Conservation (phyloP, 2,797 vertebrate species). For the Pristis pectinata region DNA sequence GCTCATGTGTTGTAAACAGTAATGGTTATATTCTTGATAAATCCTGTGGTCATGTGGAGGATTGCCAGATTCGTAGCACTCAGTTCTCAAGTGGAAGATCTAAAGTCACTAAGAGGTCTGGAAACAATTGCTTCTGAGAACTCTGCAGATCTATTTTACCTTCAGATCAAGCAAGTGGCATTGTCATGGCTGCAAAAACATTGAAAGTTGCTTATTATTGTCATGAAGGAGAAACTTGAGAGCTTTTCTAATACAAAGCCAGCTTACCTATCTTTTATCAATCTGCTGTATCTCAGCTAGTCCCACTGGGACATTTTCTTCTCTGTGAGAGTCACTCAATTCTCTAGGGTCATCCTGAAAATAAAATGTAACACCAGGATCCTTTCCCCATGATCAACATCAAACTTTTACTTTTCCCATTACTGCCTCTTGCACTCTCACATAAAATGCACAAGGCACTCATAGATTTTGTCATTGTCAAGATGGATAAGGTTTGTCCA, state of each 20-base stretch:
- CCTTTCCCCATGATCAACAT: background rate
- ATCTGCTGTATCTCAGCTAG: background rate
- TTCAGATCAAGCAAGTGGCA: background rate
- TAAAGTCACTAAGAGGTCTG: background rate
- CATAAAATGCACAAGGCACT: too few species aligned
- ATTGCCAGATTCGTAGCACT: background rate
- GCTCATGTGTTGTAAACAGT: background rate
- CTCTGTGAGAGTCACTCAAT: background rate
- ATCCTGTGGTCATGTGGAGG: background rate
- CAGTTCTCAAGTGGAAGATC: background rate
- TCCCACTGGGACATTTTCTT: background rate
- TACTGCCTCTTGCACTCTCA: background rate
- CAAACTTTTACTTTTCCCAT: background rate
- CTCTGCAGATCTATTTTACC: too few species aligned
- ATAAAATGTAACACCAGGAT: background rate
- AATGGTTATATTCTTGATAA: background rate
- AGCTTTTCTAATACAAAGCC: background rate
- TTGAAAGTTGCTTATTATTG: background rate
- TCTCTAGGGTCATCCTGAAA: background rate
- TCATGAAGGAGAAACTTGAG: background rate
- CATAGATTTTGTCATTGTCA: background rate
- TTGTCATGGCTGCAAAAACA: background rate
- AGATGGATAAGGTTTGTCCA: background rate
- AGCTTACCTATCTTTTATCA: background rate
- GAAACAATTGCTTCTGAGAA: too few species aligned